Evolutionary conservation across 2,797 vertebrate genomes (phyloP).

Genomic region (Spheniscus humboldti): DNA sequence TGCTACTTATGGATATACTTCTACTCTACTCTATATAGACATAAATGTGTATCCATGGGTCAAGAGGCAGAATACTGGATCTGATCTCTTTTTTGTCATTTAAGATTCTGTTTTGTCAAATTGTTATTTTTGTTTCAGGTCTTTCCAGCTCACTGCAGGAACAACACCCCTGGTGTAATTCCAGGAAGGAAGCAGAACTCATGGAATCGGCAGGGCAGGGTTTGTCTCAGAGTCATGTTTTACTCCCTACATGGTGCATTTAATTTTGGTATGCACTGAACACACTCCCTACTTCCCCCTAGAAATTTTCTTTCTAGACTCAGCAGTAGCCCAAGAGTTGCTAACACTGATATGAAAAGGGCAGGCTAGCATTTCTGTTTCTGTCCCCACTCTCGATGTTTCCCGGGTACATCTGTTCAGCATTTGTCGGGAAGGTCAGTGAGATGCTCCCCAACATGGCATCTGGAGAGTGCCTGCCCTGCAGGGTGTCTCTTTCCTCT

Average conservation of each 20-base stretch:
- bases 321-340: not conserved
- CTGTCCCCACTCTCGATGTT: not conserved
- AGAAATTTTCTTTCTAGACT: not conserved
- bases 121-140: not conserved
- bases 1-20: slow-evolving; percentile 8
- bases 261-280: not conserved
- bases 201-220: not conserved
- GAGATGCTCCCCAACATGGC: not conserved
- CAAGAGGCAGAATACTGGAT: not conserved
- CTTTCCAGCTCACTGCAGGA: not conserved
- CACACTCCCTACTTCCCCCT: not conserved
- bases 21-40: slow-evolving; percentile 5
- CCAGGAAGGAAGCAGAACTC: slow-evolving; percentile 28
- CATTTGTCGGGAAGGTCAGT: not conserved
- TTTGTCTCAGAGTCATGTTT: slow-evolving; percentile 3
- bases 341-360: not conserved
- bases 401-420: not conserved
- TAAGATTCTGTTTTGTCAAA: not conserved
- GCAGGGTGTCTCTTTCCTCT: not conserved
- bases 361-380: not conserved
- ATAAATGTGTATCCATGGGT: not conserved
- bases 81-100: not conserved
- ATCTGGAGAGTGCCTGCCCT: not conserved
- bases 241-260: slow-evolving; percentile 18
- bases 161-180: not conserved